Evolutionary conservation across 2,113 vertebrate species (phyloP).

Genomic region (Callithrix jacchus): DNA sequence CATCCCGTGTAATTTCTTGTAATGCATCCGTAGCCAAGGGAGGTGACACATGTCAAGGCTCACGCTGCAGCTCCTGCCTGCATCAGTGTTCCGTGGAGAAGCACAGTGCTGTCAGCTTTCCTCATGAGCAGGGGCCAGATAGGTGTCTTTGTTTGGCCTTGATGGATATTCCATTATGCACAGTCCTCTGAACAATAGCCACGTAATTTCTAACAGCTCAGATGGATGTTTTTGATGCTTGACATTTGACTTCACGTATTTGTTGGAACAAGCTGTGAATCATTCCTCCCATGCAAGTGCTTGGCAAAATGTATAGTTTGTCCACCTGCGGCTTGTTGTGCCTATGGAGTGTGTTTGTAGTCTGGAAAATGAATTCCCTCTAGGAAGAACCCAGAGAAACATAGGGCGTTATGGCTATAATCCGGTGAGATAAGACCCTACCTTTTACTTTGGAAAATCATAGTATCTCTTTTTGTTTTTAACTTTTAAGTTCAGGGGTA

Average conservation of each 20-base stretch:
- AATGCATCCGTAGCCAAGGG: conserved; percentile 76
- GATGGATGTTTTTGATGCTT: conserved; percentile 30
- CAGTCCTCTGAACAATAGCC: neutral
- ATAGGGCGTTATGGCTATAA: neutral
- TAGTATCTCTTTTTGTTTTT: no score
- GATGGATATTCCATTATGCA: neutral
- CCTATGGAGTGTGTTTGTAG: neutral
- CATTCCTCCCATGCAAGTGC: fast-evolving
- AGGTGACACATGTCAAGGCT: conserved; percentile 80
- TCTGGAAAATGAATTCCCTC: neutral
- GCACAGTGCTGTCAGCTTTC: conserved; percentile 58
- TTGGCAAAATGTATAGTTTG: neutral
- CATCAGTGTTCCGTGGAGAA: conserved; percentile 46
- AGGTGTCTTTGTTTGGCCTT: conserved; percentile 49
- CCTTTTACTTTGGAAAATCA: neutral
- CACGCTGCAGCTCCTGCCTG: conserved; percentile 49
- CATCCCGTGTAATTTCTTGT: conserved; percentile 86
- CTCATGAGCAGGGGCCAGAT: neutral
- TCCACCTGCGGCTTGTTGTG: neutral
- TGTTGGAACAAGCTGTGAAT: conserved; percentile 37
- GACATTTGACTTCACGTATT: conserved; percentile 51
- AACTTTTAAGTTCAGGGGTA: no score
- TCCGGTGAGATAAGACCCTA: neutral
- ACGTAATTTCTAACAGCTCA: conserved; percentile 49
- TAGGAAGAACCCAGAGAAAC: neutral